Conservation (phyloP, 2,113 vertebrate genomes). For the Abramis brama region DNA sequence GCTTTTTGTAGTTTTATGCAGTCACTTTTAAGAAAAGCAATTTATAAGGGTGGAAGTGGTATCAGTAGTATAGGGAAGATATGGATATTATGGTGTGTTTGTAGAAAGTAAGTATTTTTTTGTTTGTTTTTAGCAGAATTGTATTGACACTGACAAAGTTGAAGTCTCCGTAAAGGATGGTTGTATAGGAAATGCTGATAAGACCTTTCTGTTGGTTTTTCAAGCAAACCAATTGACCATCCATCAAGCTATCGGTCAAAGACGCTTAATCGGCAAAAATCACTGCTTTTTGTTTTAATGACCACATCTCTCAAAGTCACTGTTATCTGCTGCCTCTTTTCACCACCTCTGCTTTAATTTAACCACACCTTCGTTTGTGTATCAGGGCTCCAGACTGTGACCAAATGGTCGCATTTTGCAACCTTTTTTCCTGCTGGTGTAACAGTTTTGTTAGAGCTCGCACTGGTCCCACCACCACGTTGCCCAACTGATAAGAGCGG, state of each 20-base stretch:
- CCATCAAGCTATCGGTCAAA: background rate
- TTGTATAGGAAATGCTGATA: slow-evolving; percentile 1
- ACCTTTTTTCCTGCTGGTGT: no score
- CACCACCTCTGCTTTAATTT: background rate
- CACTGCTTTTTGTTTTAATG: slow-evolving; percentile 1
- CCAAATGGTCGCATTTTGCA: no score
- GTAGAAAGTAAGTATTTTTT: background rate
- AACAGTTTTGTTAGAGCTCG: no score
- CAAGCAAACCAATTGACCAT: slow-evolving; percentile 23
- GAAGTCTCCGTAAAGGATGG: background rate
- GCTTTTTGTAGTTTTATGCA: background rate
- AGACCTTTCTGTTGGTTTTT: background rate
- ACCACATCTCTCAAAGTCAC: slow-evolving; percentile 12
- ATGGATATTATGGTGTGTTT: background rate
- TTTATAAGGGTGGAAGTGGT: background rate
- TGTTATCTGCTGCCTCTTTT: background rate
- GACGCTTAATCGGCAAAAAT: background rate
- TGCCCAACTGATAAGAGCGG: no score
- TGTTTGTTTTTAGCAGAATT: background rate
- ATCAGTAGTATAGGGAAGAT: background rate
- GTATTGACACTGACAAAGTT: background rate
- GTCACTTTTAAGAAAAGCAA: background rate
- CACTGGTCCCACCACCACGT: no score
- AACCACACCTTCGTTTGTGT: background rate
- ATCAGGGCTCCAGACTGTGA: background rate